Base-by-base conservation (phyloP, 2,888 invertebrate species). In the Ophonus ardosiacus region DNA sequence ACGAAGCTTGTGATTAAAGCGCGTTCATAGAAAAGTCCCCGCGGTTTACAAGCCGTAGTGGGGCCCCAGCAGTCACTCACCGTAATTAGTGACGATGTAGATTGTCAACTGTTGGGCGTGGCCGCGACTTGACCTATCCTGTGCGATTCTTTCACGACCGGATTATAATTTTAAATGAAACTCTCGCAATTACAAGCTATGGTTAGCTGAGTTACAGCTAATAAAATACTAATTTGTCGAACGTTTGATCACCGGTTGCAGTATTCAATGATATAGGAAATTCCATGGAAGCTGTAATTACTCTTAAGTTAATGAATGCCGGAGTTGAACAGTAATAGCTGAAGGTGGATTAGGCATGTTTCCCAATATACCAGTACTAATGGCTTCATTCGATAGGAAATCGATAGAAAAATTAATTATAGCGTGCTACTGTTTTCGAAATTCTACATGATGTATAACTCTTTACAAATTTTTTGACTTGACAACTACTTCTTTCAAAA, bases 101-200 rank as follows among this genome's bases (percentile, higher is more conserved):
- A 76, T 76, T 83, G 83, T 83, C 83, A 83, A 83, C 83, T 83
- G 57, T 71, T 83, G 83, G 83, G 83, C 83, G 83, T 57, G 59
- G 74, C 74, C 59, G 40, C 57, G 21, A 40, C 61, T 83, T 83
- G 61, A 76, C 83, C 83, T 83, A 83, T 83, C 83, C 63, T 63
- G 18, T 51, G 10, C 31, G 24, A 78, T 78, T 78, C 78, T 78
- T 78, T 78, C 57, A n/a, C 43, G 43, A 43, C 31, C 57, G 8
- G 78, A 78, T 78, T 78, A 78, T 56, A 78, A 78, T 78, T 78
- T 78, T 78, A 78, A 78, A 78, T 78, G 31, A 61, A 79, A 79
- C 79, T 61, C 61, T 57, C 24, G 57, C 79, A 61, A 61, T 74
- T 79, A 79, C 38, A 18, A 57, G 74, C 43, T 74, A 18, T 74